These are phyloP conservation scores for Tetranychus truncatus DNA, from an alignment of 2,888 invertebrate genomes.

Conservation along the genomic window DNA sequence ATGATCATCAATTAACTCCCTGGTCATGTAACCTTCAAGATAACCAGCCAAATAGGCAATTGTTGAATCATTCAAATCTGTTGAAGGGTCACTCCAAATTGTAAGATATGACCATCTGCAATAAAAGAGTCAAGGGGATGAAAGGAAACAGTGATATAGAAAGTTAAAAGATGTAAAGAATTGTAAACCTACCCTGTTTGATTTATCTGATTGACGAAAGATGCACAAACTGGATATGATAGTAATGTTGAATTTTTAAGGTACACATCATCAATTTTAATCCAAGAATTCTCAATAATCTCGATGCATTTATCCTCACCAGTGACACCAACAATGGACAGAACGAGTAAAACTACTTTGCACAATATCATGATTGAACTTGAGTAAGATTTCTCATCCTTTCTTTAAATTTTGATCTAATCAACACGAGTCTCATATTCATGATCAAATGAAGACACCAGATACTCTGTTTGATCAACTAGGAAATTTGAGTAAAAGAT, in stretches of 20 bases:
- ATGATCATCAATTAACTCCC: slow-evolving; percentile 57
- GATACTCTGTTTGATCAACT: too few species aligned
- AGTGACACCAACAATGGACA: not conserved
- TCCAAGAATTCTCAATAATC: not conserved
- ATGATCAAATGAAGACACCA: too few species aligned
- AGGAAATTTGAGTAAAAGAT: too few species aligned
- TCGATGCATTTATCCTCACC: not conserved
- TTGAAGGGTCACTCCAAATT: slow-evolving; percentile 2
- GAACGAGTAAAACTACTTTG: not conserved
- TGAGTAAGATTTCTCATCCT: too few species aligned
- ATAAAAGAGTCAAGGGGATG: not conserved
- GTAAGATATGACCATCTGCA: not conserved
- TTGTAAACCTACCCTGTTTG: not conserved
- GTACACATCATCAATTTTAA: not conserved
- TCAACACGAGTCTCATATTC: too few species aligned
- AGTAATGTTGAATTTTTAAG: not conserved
- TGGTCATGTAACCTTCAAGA: slow-evolving; percentile 61
- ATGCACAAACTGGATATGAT: not conserved
- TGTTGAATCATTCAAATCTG: not conserved
- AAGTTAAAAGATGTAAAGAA: not conserved
- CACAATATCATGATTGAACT: too few species aligned
- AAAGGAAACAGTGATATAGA: not conserved
- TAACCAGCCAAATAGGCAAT: slow-evolving; percentile 73
- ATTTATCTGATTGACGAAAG: not conserved
- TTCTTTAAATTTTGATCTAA: too few species aligned